Conservation (phyloP, 2,797 vertebrate genomes). For the Coluber constrictor region DNA sequence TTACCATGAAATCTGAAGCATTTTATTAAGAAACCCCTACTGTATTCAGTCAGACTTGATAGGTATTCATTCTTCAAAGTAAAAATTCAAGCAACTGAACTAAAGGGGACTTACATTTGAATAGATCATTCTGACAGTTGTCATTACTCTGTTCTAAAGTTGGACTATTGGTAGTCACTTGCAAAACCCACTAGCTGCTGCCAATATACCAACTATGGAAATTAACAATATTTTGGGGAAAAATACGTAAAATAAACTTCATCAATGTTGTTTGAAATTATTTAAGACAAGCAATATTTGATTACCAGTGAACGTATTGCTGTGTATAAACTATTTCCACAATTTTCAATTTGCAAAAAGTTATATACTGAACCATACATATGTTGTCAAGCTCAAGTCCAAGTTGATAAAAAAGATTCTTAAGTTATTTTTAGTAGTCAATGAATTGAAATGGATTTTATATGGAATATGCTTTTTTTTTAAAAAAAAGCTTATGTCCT, state of each 20-base stretch:
- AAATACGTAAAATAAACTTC: slow-evolving; percentile 13
- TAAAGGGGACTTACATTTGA: neutral
- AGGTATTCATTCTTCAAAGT: neutral
- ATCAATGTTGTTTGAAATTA: slow-evolving; percentile 12
- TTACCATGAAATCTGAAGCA: neutral
- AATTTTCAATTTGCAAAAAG: slow-evolving; percentile 49
- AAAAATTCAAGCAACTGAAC: neutral
- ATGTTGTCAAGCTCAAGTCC: slow-evolving; percentile 45
- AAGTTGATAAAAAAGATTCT: slow-evolving; percentile 40
- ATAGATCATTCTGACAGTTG: neutral
- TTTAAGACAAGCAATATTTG: slow-evolving; percentile 22
- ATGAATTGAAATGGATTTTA: slow-evolving; percentile 54
- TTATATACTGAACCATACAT: slow-evolving; percentile 31
- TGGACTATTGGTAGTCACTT: neutral
- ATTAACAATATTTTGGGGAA: slow-evolving; percentile 2
- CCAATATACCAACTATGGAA: neutral
- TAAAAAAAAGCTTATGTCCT: slow-evolving; percentile 47
- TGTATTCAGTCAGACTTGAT: neutral
- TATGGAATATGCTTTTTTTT: slow-evolving; percentile 45
- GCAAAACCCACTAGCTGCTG: neutral
- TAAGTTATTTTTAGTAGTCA: slow-evolving; percentile 47
- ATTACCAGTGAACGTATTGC: slow-evolving; percentile 24
- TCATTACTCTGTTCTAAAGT: neutral
- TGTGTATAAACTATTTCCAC: slow-evolving; percentile 43
- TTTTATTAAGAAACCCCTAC: neutral